Base-by-base conservation (phyloP, 2,888 invertebrate genomes). In the Eulithis prunata region DNA sequence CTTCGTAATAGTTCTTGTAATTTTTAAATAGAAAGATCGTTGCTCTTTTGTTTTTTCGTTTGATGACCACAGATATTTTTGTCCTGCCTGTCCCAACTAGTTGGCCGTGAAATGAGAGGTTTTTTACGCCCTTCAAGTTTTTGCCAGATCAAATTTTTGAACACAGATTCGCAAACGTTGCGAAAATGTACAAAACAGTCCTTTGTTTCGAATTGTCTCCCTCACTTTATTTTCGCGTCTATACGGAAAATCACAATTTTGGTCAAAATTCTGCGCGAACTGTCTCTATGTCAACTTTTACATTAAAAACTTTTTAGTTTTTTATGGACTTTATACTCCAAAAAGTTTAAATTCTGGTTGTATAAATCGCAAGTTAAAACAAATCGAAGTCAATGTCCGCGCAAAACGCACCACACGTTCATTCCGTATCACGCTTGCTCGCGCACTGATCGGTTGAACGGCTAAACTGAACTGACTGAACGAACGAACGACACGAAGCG, bases 121-220 rank as follows among this genome's bases (percentile, higher is more conserved):
- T 80, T 49, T 74, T 72, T 78, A 74, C 74, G 78, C 84, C 84
- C 82, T 85, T 78, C 84, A 85, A 84, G 78, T 79, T 85, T 82
- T 76, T 81, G 84, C 84, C 84, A 85, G 86, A 83, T 84, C 75
- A 83, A 77, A 85, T 85, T 87, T 91, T 92, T 93, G 93, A 93
- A 90, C 90, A 92, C 93, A 93, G 92, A 91, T 93, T 93, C 93
- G 93, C 93, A 90, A 83, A 80, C 78, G 80, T 81, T 86, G 91
- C 93, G 93, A 93, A 93, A 93, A 91, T 90, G 93, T 92, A 91
- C 93, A 93, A 93, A 93, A 93, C 91, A 88, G 92, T 93, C 89
- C 88, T 91, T 90, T 93, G 88, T 91, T 91, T 91, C 90, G 90
- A 90, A 90, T 85, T 83, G 83, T 90, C 84, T 86, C 83, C 82